These are phyloP conservation scores for Leptocoma aspasia DNA, from an alignment of 2,113 vertebrate genomes.

Conservation along the genomic window DNA sequence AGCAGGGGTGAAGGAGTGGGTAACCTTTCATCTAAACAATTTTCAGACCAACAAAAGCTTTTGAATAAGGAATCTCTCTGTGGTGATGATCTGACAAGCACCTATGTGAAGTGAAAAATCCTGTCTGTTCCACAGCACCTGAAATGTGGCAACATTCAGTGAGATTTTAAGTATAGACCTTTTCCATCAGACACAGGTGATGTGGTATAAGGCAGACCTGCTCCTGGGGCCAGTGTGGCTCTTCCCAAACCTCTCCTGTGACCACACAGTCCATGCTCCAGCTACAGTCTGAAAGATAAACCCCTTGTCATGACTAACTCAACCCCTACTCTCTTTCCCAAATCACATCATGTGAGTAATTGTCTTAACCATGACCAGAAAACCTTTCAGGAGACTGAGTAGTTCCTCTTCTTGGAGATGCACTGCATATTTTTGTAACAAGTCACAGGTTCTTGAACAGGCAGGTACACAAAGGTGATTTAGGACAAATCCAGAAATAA, in stretches of 20 bases:
- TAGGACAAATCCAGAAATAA: not conserved
- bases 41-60: not conserved
- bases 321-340: not conserved
- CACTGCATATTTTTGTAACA: not conserved
- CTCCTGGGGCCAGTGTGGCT: not conserved
- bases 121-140: not conserved
- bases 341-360: not conserved
- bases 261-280: not conserved
- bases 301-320: not conserved
- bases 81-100: not conserved
- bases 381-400: not conserved
- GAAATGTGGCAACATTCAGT: not conserved
- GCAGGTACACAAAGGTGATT: not conserved
- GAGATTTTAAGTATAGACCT: rapidly evolving
- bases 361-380: not conserved
- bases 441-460: not conserved
- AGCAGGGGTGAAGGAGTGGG: rapidly evolving
- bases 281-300: not conserved
- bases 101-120: not conserved
- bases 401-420: not conserved
- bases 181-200: not conserved
- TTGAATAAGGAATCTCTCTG: not conserved
- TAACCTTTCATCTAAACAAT: not conserved
- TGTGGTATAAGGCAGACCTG: not conserved
- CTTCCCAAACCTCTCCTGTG: not conserved